Evolutionary conservation across 2,888 invertebrate genomes (phyloP).

Genomic region (Parapristionchus giblindavisi): DNA sequence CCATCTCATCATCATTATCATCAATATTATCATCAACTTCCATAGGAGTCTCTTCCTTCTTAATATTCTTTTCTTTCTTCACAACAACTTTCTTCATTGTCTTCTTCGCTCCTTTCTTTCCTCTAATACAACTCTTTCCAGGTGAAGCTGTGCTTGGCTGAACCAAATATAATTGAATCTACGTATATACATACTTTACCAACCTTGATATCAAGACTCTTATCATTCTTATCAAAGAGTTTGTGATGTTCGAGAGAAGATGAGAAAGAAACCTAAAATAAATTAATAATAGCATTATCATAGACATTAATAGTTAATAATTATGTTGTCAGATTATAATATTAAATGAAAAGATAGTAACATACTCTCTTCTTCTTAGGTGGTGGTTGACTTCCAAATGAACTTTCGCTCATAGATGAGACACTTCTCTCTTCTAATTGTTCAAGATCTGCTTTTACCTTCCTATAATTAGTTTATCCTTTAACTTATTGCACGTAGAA

Average conservation of each 20-base stretch:
- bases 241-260: conserved; percentile 47
- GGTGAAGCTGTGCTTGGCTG: conserved; percentile 54
- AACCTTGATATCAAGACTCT: conserved; percentile 36
- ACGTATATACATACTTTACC: background rate
- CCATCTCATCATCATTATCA: conserved; percentile 27
- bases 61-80: conserved; percentile 31
- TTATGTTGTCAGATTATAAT: background rate
- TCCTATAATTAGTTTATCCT: conserved; percentile 31
- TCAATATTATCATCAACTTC: conserved; percentile 19
- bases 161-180: conserved; percentile 22
- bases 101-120: conserved; percentile 28
- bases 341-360: background rate
- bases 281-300: background rate
- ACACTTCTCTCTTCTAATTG: conserved; percentile 50
- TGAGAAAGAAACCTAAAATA: conserved; percentile 50
- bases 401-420: conserved; percentile 50
- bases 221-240: conserved; percentile 36
- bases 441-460: conserved; percentile 49
- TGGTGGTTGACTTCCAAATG: conserved; percentile 57
- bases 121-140: conserved; percentile 40
- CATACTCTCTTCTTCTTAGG: conserved; percentile 49
- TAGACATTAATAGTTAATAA: background rate
- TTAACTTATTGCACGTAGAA: too few relatives aligned
- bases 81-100: too few relatives aligned
- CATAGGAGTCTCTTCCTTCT: conserved; percentile 20